Conservation (phyloP, 23 tunicate species). For the Phallusia fumigata region DNA sequence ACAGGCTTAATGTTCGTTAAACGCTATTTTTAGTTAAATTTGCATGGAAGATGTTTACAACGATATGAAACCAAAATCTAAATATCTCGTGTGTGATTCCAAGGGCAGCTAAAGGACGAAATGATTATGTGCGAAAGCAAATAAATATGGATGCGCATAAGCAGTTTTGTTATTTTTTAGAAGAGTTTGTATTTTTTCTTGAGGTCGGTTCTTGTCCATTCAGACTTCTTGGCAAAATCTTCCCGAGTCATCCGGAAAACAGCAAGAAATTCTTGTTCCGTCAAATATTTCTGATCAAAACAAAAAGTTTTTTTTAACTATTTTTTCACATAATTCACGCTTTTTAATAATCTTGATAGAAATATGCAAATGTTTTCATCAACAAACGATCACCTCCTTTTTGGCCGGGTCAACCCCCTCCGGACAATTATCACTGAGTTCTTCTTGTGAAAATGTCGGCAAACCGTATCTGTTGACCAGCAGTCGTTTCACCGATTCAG, state of each 20-base stretch:
- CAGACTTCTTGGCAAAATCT: conserved; percentile 41
- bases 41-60: no score
- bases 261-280: conserved; percentile 46
- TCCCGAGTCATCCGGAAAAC: conserved; percentile 60
- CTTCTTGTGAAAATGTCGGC: conserved; percentile 6
- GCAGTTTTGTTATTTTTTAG: conserved; percentile 14
- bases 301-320: neutral
- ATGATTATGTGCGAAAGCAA: no score
- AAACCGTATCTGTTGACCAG: conserved; percentile 27
- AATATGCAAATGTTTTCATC: no score
- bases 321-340: no score
- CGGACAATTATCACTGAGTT: conserved; percentile 10
- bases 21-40: no score
- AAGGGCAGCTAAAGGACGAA: no score
- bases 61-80: no score
- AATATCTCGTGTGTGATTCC: no score
- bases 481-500: conserved; percentile 16
- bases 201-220: conserved; percentile 56
- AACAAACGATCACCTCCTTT: conserved; percentile 5
- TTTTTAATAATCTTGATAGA: no score
- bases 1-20: no score
- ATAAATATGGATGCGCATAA: neutral
- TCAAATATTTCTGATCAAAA: conserved; percentile 41
- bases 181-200: conserved; percentile 54
- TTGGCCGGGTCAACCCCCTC: conserved; percentile 30